Evolutionary conservation across 2,113 vertebrate species (phyloP), one percentile per base, ranked within the genome.

Genomic region (Clupea harengus): DNA sequence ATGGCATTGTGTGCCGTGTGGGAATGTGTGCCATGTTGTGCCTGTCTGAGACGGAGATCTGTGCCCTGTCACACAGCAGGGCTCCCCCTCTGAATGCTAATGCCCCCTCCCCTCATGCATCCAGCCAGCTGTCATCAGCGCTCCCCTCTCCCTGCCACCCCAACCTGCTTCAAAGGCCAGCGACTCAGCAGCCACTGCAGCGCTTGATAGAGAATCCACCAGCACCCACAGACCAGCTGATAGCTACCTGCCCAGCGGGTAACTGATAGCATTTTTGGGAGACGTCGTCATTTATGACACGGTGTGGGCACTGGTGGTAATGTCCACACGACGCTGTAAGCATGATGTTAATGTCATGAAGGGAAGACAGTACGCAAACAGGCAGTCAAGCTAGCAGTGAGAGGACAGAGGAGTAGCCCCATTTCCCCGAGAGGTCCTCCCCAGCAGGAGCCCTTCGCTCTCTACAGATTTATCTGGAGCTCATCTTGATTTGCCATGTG

Each of bases 401-500:
- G 50, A 52, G 0, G 52, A 15, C 17, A 5, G 52, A 54, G 52
- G 52, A 54, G 52, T 15, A 52, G 10, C 11, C 50, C 50, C 11
- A 10, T 52, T 15, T 52, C 50, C 50, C 13, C 50, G 6, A 52
- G 50, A 3, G 50, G 1, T 52, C 50, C 50, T 17, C 50, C 2
- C 54, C 25, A 67, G n/a, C 78, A 82, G 47, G 82, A 83, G 85
- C 85, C 57, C 67, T 47, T 85, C 81, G 52, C 57, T 44, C 86
- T 52, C 86, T 83, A 86, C 89, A 88, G 87, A 88, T 87, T 88
- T 88, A 85, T 89, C 83, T 81, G 49, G 83, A 83, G 87, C 28
- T 64, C 78, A 60, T 75, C 85, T 75, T 87, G 78, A 87, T 85
- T 87, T 80, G 50, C 83, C 75, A 39, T 54, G 64, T 45, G 52